Evolutionary conservation across 92 coral and sea anemone species (phyloP), one percentile per base, ranked within the genome.

Genomic region (Parazoanthus atlanticus): DNA sequence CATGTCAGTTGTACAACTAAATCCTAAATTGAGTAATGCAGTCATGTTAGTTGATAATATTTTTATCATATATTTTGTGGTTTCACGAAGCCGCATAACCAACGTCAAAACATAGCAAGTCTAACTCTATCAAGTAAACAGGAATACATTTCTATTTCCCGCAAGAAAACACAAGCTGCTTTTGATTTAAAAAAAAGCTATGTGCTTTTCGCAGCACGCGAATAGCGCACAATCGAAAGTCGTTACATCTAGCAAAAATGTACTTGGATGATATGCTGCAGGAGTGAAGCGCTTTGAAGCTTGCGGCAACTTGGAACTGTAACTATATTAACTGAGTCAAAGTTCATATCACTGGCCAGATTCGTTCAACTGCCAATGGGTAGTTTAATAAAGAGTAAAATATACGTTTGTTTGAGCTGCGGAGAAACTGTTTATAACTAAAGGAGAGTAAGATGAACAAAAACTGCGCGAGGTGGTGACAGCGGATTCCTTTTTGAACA

Each of bases 71-170:
- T 56, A 36, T 36, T 80, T 80, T 80, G 71, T 32, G 84, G 84
- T 80, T 54, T 80, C 30, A 8, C 23, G 66, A 54, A 80, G 72
- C 34, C 28, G 84, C 43, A 52, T 17, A 31, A 54, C 69, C 26
- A 58, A 31, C 15, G 84, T 56, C 84, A 80, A 80, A 80, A 80
- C 71, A 80, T 28, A 29, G 70, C 71, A 80, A 30, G 71, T 16
- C 84, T 80, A 80, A 80, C 84, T 80, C 36, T 26, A 28, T 61
- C 30, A 29, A 47, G 23, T 26, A 78, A 78, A 78, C 2, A 80
- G 29, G 47, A 80, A 52, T 17, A 23, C 40, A 80, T 16, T 80
- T 80, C 12, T 54, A 56, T 54, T 56, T 52, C 69, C 83, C 83
- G 25, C 83, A 47, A 49, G 23, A 7, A 47, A 15, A 52, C 43